Base-by-base conservation (phyloP, 2,797 vertebrate genomes). In the Sebastiscus albofasciatus region DNA sequence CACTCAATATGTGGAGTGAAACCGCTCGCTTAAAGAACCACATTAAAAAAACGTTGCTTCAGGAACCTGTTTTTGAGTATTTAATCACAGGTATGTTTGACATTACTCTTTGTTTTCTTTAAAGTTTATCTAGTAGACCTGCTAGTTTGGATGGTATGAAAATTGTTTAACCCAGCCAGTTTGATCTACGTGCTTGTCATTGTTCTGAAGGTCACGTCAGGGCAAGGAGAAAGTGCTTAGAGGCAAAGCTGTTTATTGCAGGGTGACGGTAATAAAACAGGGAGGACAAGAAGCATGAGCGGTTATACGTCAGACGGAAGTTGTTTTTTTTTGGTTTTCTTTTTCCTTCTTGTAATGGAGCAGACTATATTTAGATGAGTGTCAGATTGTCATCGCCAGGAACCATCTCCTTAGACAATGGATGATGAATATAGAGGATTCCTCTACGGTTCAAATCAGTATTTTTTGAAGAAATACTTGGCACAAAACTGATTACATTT, bases 221-320 rank as follows among this genome's bases (percentile, higher is more conserved):
- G 34, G 54, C 36, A 67, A n/a, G 27, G 7, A 58, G 14, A 70
- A 42, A 11, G 11, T 16, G 26, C 22, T 36, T 24, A 69, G 36
- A 66, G 9, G 36, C 33, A 33, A 75, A 83, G 67, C 72, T 33
- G 42, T 67, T 82, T 80, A 26, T 67, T 42, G 22, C 10, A 55
- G 39, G 8, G 4, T 83, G 49, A 64, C 6, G 24, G 64, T n/a
- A 24, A 61, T 26, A 72, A 65, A 90, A 66, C 31, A 9, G 60
- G 64, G 60, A 85, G 56, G 36, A 33, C 24, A 34, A 79, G 79
- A 76, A 76, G 33, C 33, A 36, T 58, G 18, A 84, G 36, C 36
- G 61, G 3, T n/a, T 34, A 73, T 36, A 31, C 0, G 0, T 77
- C 54, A 62, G 39, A 80, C 26, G 69, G 56, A 65, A 61, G 54